Percentiles rank a stretch among this genome's conserved stretches.
Evolutionary conservation across 2,888 invertebrate species (phyloP).

Genomic region (Apomyelois bistriatella): DNA sequence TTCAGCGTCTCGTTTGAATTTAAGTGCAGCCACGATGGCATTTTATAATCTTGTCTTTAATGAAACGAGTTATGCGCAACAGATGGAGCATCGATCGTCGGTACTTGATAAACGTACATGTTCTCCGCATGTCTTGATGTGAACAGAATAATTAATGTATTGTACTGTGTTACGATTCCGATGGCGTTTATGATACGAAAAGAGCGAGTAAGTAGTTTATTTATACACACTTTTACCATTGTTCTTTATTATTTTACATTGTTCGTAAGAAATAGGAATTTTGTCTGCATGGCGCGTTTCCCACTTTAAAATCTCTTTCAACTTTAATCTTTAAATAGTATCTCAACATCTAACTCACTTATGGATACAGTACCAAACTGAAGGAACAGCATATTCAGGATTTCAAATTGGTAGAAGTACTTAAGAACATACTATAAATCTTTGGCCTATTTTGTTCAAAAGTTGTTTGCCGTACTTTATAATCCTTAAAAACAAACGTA

Average conservation of each 20-base stretch:
- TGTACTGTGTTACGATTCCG: constrained; percentile 33
- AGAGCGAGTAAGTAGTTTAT: constrained; percentile 36
- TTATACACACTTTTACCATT: constrained; percentile 49
- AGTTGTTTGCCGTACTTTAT: too few species aligned
- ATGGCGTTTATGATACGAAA: constrained; percentile 51
- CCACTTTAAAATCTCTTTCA: constrained; percentile 9
- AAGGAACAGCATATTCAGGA: too few species aligned
- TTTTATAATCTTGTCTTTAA: neutral
- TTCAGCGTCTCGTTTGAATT: neutral
- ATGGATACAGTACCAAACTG: neutral
- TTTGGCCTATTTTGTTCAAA: too few species aligned
- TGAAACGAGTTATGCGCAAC: neutral
- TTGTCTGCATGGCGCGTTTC: constrained; percentile 43
- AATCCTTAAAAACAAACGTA: too few species aligned
- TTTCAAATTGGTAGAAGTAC: too few species aligned
- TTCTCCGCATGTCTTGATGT: constrained; percentile 22
- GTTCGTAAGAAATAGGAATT: constrained; percentile 25
- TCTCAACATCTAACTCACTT: neutral
- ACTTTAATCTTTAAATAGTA: neutral
- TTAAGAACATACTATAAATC: too few species aligned
- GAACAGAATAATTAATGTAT: constrained; percentile 37
- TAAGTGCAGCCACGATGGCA: neutral
- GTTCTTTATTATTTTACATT: constrained; percentile 35
- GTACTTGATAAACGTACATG: neutral
- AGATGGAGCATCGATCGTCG: neutral